Evolutionary conservation across 1,140 invertebrate genomes (phyloP), one percentile per base, ranked within the genome.

Genomic region (Zaprionus nigranus): DNA sequence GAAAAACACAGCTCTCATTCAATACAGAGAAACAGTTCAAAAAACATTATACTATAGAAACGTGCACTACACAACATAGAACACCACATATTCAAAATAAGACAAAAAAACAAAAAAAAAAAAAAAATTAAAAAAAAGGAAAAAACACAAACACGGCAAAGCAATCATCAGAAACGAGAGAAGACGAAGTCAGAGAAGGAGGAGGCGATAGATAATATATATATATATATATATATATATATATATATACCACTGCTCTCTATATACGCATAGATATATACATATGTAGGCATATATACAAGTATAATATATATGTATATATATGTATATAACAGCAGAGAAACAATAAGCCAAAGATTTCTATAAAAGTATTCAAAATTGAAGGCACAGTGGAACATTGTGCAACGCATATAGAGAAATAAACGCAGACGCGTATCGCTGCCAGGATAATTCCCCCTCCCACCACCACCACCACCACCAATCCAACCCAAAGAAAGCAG

Each of bases 1-100:
- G 30, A 43, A 22, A 65, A 66, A 79, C 69, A 78, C 75, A 63
- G 60, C 57, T 79, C 78, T 81, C 67, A 83, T 79, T 78, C 69
- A 28, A 80, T 51, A 77, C 73, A 62, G 70, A 69, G 58, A 72
- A 73, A 76, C 59, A 63, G 57, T 80, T 70, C 64, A 70, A 68
- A 71, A 77, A 68, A 80, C 65, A 72, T 67, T 67, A 68, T 78
- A 38, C 53, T 40, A 75, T 73, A 69, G n/a, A 61, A 73, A 62
- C 63, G 46, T 67, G 54, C 28, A 69, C 57, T 40, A 66, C 38
- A 46, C 43, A 40, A 75, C 28, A 58, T 17, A 20, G 40, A 74
- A 60, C 28, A 56, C 20, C 62, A 67, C 17, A 72, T 57, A 54
- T 51, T 79, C 40, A 28, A 53, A 64, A 34, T 56, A 65, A 60